Conservation (phyloP, 2,888 invertebrate species). For the Antitype chi region DNA sequence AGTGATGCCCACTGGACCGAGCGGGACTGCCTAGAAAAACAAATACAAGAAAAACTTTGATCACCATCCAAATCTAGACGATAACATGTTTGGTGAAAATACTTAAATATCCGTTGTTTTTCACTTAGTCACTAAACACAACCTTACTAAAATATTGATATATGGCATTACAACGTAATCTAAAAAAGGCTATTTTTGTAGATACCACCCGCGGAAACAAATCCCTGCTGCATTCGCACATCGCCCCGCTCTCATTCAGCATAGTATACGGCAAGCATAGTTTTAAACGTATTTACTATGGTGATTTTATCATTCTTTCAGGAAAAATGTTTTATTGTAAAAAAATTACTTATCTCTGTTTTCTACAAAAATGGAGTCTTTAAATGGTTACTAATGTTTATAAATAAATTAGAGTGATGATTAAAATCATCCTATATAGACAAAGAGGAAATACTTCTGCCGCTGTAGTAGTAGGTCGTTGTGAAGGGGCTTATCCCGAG, state of each 20-base stretch:
- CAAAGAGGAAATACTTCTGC: no score
- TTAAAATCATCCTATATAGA: not conserved
- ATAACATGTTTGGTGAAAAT: not conserved
- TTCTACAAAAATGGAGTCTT: no score
- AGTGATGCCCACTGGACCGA: constrained; percentile 84
- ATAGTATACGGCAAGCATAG: not conserved
- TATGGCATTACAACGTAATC: not conserved
- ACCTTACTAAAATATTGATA: not conserved
- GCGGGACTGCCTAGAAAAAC: constrained; percentile 75
- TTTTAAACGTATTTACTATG: no score
- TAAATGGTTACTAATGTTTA: not conserved
- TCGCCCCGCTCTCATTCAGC: not conserved
- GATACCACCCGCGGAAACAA: not conserved
- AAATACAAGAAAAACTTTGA: not conserved
- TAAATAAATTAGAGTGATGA: not conserved
- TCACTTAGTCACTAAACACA: not conserved
- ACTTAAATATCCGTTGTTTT: not conserved
- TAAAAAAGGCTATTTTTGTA: not conserved
- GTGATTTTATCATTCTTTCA: no score
- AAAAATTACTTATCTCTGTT: no score
- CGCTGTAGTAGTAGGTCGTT: not conserved
- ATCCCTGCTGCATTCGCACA: not conserved
- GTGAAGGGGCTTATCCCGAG: no score
- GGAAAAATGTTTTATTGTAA: no score
- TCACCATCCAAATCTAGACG: not conserved